Base-by-base conservation (phyloP, 2,888 invertebrate genomes). In the Nephrotoma flavescens region DNA sequence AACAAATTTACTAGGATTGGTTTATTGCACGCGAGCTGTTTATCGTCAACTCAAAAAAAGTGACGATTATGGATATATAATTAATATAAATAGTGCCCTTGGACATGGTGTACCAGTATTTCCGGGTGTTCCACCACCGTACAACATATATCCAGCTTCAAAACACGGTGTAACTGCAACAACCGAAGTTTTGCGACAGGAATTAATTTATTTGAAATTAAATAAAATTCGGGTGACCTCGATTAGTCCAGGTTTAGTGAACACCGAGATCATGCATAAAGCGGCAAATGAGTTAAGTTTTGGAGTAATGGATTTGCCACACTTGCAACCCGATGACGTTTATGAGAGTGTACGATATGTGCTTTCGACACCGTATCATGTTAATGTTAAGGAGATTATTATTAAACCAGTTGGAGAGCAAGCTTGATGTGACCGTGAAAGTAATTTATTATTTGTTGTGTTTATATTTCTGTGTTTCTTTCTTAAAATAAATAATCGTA, bases 21-120 rank as follows among this genome's bases (percentile, higher is more conserved):
- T 92, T 0, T 87, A 91, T 84, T 92, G 92, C 89, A 90, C 92
- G 0, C 91, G 92, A 0, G 91, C 90, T 87, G 93, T 93, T 0
- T 89, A 92, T 6, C 89, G 89, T 0, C 92, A 92, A 11, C 93
- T 94, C 93, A 91, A 90, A 42, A 89, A 89, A 19, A 89, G 90
- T 7, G 88, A 89, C 5, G 88, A 91, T 6, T 89, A 90, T 83
- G 93, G 93, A 0, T 91, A 92, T 87, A 91, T 93, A 57, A 89
- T 93, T 42, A 90, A 92, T 41, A 89, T 93, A 0, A 92, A 92
- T 86, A 93, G 93, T 86, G 90, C 92, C 86, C 89, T 92, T 88
- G 93, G 92, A 3, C 92, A 92, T 88, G 90, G 90, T 5, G 91
- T 92, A 89, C 92, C 92, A 11, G 89, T 90, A n/a, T 52, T 52